These are phyloP conservation scores for Colius striatus DNA, from an alignment of 2,113 vertebrate genomes.

Conservation along the genomic window DNA sequence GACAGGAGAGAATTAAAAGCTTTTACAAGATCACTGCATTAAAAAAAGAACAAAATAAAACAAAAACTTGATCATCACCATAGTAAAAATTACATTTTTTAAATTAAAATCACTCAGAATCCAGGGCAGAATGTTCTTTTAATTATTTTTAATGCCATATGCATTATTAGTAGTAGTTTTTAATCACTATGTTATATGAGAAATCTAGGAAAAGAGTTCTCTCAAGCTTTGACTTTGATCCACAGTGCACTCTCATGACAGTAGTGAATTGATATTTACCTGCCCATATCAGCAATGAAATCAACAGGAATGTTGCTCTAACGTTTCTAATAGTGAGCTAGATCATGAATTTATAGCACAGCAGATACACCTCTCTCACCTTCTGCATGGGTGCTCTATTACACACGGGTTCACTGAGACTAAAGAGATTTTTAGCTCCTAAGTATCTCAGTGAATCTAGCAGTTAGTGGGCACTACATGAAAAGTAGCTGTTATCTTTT, in stretches of 20 bases:
- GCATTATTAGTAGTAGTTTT: background rate
- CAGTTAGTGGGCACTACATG: background rate
- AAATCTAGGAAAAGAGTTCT: background rate
- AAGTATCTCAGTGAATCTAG: background rate
- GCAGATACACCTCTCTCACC: background rate
- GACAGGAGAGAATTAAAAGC: constrained; percentile 27
- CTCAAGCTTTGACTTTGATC: background rate
- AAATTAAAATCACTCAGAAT: background rate
- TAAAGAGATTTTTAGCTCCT: background rate
- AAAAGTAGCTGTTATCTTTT: background rate
- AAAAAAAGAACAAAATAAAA: constrained; percentile 57
- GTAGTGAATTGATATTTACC: background rate
- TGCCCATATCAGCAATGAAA: background rate
- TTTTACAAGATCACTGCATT: constrained; percentile 45
- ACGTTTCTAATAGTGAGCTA: background rate
- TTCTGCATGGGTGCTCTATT: background rate
- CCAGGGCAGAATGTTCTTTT: background rate
- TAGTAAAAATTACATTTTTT: background rate
- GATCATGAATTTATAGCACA: background rate
- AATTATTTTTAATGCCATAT: background rate
- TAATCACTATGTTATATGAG: background rate
- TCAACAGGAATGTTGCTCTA: background rate
- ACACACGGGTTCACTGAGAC: background rate
- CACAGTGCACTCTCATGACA: background rate
- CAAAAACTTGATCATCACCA: background rate